Conservation (phyloP, 1,140 invertebrate species). For the Physella acuta region DNA sequence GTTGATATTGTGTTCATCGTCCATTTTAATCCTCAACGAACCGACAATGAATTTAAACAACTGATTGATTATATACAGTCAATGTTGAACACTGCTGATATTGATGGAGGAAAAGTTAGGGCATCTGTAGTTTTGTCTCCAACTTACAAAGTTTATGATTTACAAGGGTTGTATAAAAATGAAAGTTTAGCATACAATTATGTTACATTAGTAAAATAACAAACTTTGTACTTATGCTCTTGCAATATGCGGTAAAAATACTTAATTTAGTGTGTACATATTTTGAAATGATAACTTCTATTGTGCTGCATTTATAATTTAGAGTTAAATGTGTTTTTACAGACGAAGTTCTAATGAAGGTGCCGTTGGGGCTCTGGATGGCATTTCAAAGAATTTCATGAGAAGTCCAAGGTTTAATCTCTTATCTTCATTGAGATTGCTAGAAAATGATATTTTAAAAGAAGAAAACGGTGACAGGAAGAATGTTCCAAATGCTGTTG, state of each 20-base stretch:
- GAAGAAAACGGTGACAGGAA: slow-evolving; percentile 34
- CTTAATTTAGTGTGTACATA: too few relatives aligned
- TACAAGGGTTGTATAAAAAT: too few relatives aligned
- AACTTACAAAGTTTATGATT: too few relatives aligned
- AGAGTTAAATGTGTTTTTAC: too few relatives aligned
- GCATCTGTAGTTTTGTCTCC: too few relatives aligned
- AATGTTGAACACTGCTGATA: slow-evolving; percentile 29
- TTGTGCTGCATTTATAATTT: too few relatives aligned
- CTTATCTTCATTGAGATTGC: slow-evolving; percentile 11
- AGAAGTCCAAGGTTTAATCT: slow-evolving; percentile 24
- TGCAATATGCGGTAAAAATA: too few relatives aligned
- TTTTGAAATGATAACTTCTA: too few relatives aligned
- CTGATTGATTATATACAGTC: slow-evolving; percentile 32
- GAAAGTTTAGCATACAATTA: too few relatives aligned
- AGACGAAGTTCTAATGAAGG: slow-evolving; percentile 22
- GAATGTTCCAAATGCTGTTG: slow-evolving; percentile 40
- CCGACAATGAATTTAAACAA: slow-evolving; percentile 23
- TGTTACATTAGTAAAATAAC: too few relatives aligned
- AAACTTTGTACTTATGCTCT: too few relatives aligned
- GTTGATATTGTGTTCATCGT: slow-evolving; percentile 40
- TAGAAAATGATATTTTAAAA: slow-evolving; percentile 30
- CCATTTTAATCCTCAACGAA: slow-evolving; percentile 29
- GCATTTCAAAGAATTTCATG: slow-evolving; percentile 18
- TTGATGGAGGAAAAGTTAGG: slow-evolving; percentile 35
- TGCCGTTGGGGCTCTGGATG: background rate